A percentile compares a stretch with the other conserved stretches of the same genome.
These are phyloP conservation scores for Scartelaos histophorus DNA, from an alignment of 2,113 vertebrate species.

Conservation along the genomic window DNA sequence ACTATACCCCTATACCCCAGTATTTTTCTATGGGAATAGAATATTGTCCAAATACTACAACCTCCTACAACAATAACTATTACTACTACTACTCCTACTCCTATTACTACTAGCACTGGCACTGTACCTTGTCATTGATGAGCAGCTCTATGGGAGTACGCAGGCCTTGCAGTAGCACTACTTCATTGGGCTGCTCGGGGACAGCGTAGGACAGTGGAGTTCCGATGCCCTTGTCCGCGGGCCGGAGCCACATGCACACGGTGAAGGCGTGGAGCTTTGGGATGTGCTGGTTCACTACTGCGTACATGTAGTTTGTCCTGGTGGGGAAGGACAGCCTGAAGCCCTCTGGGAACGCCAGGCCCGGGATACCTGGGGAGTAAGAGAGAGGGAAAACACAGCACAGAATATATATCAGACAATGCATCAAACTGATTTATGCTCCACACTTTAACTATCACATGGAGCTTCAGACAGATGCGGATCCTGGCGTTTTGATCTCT, in stretches of 20 bases:
- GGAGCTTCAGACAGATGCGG: slow-evolving; percentile 17
- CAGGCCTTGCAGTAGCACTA: slow-evolving; percentile 90
- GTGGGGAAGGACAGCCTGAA: slow-evolving; percentile 90
- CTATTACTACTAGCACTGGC: background rate
- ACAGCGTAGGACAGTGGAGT: slow-evolving; percentile 94
- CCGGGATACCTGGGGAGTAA: slow-evolving; percentile 37
- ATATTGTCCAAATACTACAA: no score
- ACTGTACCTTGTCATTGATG: slow-evolving; percentile 90
- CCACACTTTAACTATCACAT: slow-evolving; percentile 6
- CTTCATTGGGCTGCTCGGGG: slow-evolving; percentile 86
- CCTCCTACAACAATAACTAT: no score
- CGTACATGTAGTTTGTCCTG: slow-evolving; percentile 94
- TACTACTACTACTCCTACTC: no score
- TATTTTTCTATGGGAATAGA: no score
- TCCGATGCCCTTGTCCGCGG: slow-evolving; percentile 81
- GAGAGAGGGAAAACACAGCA: background rate
- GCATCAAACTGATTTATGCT: slow-evolving; percentile 15
- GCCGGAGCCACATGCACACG: slow-evolving; percentile 90
- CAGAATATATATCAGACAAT: background rate
- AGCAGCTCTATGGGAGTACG: slow-evolving; percentile 89
- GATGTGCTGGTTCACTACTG: slow-evolving; percentile 81
- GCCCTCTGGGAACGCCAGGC: slow-evolving; percentile 82
- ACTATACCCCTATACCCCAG: no score
- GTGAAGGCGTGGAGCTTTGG: slow-evolving; percentile 89
- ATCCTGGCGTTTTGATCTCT: slow-evolving; percentile 39